Evolutionary conservation across 2,113 vertebrate species (phyloP).

Genomic region (Calidris pugnax): DNA sequence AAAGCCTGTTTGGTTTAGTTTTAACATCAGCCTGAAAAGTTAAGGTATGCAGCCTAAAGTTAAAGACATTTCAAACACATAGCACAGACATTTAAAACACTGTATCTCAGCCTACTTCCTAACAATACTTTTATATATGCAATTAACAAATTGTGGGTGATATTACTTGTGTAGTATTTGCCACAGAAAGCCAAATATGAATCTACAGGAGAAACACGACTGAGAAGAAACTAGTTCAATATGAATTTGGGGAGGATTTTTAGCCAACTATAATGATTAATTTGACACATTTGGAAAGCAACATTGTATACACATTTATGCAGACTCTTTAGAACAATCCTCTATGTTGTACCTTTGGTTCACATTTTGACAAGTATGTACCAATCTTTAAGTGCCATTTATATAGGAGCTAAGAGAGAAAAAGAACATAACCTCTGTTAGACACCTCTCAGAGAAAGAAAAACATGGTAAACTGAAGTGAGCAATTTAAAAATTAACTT

Average conservation of each 20-base stretch:
- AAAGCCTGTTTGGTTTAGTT: not conserved
- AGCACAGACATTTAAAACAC: not conserved
- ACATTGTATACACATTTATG: not conserved
- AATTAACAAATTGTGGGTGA: not conserved
- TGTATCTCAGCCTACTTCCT: not conserved
- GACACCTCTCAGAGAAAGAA: not conserved
- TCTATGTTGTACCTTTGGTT: not conserved
- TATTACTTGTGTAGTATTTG: not conserved
- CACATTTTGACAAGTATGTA: not conserved
- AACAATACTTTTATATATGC: not conserved
- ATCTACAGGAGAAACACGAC: not conserved
- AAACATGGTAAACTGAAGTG: not conserved
- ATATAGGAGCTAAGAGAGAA: not conserved
- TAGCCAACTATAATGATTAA: not conserved
- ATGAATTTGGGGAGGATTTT: not conserved
- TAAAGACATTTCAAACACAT: not conserved
- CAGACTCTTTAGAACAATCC: not conserved
- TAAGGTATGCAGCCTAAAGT: not conserved
- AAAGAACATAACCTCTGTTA: not conserved
- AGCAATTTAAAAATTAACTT: not conserved
- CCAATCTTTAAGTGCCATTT: not conserved
- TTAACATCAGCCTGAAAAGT: not conserved
- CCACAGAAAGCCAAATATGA: not conserved
- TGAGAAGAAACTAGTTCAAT: not conserved
- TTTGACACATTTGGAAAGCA: not conserved